These are phyloP conservation scores for Melieria omissa DNA, from an alignment of 2,888 invertebrate genomes.

Conservation along the genomic window DNA sequence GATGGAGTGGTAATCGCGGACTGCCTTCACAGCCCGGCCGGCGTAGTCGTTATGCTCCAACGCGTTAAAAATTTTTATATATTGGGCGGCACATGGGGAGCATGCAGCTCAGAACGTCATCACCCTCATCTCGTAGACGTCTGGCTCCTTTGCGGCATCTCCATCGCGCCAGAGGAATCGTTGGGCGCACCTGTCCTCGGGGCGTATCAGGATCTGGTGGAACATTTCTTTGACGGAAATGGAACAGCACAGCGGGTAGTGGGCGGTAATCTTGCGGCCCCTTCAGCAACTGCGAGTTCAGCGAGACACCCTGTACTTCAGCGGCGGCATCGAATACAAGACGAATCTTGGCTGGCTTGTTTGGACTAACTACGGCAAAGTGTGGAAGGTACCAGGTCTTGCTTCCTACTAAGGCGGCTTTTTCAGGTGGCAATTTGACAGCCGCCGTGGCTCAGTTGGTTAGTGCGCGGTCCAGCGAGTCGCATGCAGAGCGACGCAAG, in stretches of 20 bases:
- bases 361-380: constrained; percentile 39
- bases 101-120: constrained; percentile 45
- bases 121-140: constrained; percentile 40
- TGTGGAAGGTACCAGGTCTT: constrained; percentile 50
- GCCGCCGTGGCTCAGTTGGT: too few relatives aligned
- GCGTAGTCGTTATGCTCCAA: constrained; percentile 5
- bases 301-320: constrained; percentile 25
- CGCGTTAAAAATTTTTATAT: constrained; percentile 42
- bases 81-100: constrained; percentile 38
- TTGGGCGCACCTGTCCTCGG: constrained; percentile 50
- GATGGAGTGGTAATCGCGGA: too few relatives aligned
- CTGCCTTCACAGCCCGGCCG: constrained; percentile 14
- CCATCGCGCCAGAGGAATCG: constrained; percentile 38
- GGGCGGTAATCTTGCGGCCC: constrained; percentile 22
- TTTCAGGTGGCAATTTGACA: constrained; percentile 23
- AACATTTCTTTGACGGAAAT: constrained; percentile 29
- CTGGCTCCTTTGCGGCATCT: constrained; percentile 6
- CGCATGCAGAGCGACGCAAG: too few relatives aligned
- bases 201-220: constrained; percentile 41
- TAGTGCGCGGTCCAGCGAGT: too few relatives aligned
- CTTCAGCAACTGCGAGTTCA: constrained; percentile 23
- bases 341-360: constrained; percentile 35
- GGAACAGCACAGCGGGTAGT: constrained; percentile 17
- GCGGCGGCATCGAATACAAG: constrained; percentile 41
- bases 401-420: constrained; percentile 11